Evolutionary conservation across 2,888 invertebrate genomes (phyloP), one percentile per base, ranked within the genome.

Genomic region (Stenolophus ochropezus): DNA sequence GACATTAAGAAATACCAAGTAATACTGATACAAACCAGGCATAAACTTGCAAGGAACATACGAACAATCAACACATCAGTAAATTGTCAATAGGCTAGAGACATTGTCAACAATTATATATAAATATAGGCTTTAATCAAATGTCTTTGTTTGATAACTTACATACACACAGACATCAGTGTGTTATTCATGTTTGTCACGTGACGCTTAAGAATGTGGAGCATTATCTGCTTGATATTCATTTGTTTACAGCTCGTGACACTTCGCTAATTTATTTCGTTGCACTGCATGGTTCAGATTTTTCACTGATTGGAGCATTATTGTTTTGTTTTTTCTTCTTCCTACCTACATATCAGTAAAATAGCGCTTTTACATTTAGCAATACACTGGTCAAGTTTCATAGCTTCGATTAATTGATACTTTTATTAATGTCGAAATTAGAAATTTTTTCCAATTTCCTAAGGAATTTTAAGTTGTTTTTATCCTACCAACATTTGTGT

Each of bases 101-200:
- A 56, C 27, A 58, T 58, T 58, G 76, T 76, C 76, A 76, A 76
- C 76, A 76, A 76, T 76, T 33, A 76, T 18, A 8, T 58, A 76
- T 76, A 76, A 76, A 76, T 76, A 78, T 65, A 78, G 65, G 42
- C n/a, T 8, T 56, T 78, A 65, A 78, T 65, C 65, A 42, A 47
- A 21, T 65, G 61, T 16, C 79, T 79, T 79, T 79, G 79, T 79
- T 79, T 79, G 79, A 79, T 79, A 79, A 69, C 23, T 51, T 23
- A 47, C 71, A 21, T 16, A 16, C 18, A 73, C 47, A 42, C 16
- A 14, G 18, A 71, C 14, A 71, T 71, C 11, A 23, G 42, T 71
- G 27, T 42, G 14, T 11, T 73, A 27, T 51, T 49, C 73, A 73
- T 73, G 73, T 47, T 73, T 49, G 21, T 47, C 73, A 73, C 73